A percentile compares a stretch with the other conserved stretches of the same genome.
These are phyloP conservation scores for Oxygymnocypris stewartii DNA, from an alignment of 2,113 vertebrate genomes.

Conservation along the genomic window DNA sequence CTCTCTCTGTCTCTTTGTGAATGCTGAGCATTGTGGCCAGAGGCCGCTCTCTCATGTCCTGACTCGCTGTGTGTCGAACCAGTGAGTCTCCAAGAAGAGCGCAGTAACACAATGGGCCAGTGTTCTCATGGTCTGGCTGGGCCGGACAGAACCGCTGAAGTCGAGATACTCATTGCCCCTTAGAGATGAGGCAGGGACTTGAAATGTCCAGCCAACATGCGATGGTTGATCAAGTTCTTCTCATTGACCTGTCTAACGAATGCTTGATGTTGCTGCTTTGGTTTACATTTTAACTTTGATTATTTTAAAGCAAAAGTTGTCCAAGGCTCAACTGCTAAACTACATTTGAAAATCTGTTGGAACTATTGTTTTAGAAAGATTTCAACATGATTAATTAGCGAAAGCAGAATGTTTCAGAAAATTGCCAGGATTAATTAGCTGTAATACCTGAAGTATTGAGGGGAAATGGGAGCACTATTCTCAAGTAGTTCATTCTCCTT, in stretches of 20 bases:
- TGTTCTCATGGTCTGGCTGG: slow-evolving; percentile 33
- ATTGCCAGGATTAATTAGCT: background rate
- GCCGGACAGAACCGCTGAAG: background rate
- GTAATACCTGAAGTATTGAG: background rate
- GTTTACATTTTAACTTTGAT: background rate
- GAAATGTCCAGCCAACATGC: background rate
- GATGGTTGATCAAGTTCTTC: background rate
- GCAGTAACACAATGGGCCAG: slow-evolving; percentile 43
- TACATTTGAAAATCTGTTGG: background rate
- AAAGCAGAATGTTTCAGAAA: background rate
- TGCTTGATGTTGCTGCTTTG: background rate
- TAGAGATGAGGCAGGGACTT: background rate
- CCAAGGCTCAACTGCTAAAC: background rate
- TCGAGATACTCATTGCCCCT: background rate
- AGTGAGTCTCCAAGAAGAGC: slow-evolving; percentile 38
- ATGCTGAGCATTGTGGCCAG: slow-evolving; percentile 48
- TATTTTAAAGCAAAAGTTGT: background rate
- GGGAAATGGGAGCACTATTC: background rate
- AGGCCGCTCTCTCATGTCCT: slow-evolving; percentile 22
- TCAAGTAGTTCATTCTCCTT: background rate
- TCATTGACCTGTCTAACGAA: background rate
- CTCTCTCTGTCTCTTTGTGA: slow-evolving; percentile 37
- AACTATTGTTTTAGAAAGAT: background rate
- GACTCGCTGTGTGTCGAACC: slow-evolving; percentile 22
- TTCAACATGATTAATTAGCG: background rate